Evolutionary conservation across 2,888 invertebrate genomes (phyloP), one percentile per base, ranked within the genome.

Genomic region (Drosophila falleni): DNA sequence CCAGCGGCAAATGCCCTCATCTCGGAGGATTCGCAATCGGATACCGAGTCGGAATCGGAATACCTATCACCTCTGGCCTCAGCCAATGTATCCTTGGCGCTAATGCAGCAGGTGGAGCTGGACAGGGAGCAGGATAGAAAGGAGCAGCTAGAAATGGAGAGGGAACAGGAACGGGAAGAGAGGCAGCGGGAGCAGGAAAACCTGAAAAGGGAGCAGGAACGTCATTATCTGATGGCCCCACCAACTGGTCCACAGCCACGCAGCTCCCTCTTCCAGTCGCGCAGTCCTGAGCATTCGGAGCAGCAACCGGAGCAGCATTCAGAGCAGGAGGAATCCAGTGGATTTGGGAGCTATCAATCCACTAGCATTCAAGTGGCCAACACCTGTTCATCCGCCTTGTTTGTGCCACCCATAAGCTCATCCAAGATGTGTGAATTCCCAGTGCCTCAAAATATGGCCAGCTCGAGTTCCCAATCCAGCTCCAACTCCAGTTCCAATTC

Each of bases 401-500:
- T 92, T 55, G 59, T 80, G 49, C 92, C 91, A 0, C 77, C 80
- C 9, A 64, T 86, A 0, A 91, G 91, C 33, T 92, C 92, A 0
- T 91, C 92, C 0, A 91, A 88, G 58, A 89, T 92, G 65, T 73
- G 73, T 26, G 81, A 83, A 13, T 71, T 80, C 0, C 26, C 5
- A n/a, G n/a, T n/a, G 37, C n/a, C 9, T 10, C 29, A 13, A 13
- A 6, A 8, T n/a, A 37, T 4, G 5, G 44, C 41, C 31, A 23
- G 23, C 42, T 6, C n/a, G n/a, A 15, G 13, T 16, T 35, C 35
- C 13, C 5, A n/a, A 0, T 37, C n/a, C 0, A 13, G 4, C 5
- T 33, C 33, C 13, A 13, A 5, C 0, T 37, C 35, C 13, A 13
- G 10, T 5, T 35, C 33, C 3, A 11, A 11, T 0, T 33, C 33